phyloP scores from a whole-genome alignment of 2,113 vertebrate species.

The Oceanodroma tethys region DNA sequence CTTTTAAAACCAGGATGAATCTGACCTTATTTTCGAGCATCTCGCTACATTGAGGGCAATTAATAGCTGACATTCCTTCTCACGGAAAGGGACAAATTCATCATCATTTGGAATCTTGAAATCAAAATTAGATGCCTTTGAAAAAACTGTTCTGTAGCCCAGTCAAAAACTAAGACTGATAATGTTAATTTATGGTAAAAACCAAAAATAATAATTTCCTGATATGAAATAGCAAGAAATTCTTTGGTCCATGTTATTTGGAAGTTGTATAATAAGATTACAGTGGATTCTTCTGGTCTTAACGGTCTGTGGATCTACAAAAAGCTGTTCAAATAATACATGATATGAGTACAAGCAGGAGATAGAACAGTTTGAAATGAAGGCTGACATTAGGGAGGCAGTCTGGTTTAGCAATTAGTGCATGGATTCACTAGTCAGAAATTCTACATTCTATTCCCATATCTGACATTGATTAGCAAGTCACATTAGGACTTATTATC shows the following conservation, averaged over 20 bases:
- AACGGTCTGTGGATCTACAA: background rate
- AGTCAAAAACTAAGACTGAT: background rate
- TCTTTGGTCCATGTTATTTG: background rate
- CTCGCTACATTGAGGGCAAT: background rate
- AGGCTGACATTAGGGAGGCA: background rate
- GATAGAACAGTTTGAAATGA: background rate
- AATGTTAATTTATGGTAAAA: background rate
- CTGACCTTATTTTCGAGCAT: background rate
- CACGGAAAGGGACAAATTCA: background rate
- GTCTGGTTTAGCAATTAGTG: conserved; percentile 24
- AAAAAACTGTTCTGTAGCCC: background rate
- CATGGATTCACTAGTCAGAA: conserved; percentile 10
- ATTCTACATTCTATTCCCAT: conserved; percentile 57
- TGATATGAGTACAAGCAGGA: background rate
- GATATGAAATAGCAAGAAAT: background rate
- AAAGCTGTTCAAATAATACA: background rate
- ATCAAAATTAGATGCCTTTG: background rate
- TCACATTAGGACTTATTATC: conserved; percentile 67
- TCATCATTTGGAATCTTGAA: background rate
- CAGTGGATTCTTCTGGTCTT: background rate
- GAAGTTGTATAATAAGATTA: background rate
- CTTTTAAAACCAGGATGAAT: background rate
- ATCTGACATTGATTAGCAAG: conserved; percentile 68
- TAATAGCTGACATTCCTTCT: background rate
- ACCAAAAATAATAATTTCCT: background rate